Evolutionary conservation across 2,113 vertebrate genomes (phyloP), one percentile per base, ranked within the genome.

Genomic region (Empidonax traillii): DNA sequence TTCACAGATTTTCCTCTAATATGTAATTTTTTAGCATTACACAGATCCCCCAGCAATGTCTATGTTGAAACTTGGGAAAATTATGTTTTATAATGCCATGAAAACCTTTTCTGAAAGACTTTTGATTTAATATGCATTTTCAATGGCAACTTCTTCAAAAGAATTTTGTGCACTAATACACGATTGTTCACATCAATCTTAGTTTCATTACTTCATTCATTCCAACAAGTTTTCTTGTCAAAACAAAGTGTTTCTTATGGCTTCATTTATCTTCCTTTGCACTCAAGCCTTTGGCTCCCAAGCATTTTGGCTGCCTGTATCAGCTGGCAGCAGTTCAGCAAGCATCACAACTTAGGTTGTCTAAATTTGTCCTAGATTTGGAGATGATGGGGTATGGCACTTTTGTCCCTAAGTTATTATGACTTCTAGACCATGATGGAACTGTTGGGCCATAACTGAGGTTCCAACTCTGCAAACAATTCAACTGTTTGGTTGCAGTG

Each of bases 371-470:
- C 47, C 52, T 59, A 16, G 23, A 71, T 68, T 5, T 58, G 65
- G 35, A 73, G 52, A 27, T 8, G 1, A 49, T 35, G 17, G 7
- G 0, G 0, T 46, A 14, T 22, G 19, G 33, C 61, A 37, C 25
- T 71, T 85, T 10, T 28, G 28, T 46, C 30, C 65, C 46, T 3
- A n/a, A n/a, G 22, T 28, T 19, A 1, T 1, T 3, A 43, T 16
- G 33, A 41, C 28, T 59, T 72, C 30, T 22, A 47, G n/a, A 61
- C 28, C 28, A 53, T 0, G 0, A 80, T 17, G 53, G 44, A 82
- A 82, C 33, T 7, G 10, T n/a, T 76, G 41, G 28, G 33, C 52
- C 2, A 0, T 56, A 75, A 47, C 25, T 41, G 58, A 55, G 56
- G 30, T 44, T 72, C 58, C 28, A 47, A 14, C 22, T 69, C 58